A percentile compares a stretch with the other conserved stretches of the same genome.
phyloP scores from a whole-genome alignment of 35 echinoderm and acorn worm genomes.

The Apostichopus parvimensis region DNA sequence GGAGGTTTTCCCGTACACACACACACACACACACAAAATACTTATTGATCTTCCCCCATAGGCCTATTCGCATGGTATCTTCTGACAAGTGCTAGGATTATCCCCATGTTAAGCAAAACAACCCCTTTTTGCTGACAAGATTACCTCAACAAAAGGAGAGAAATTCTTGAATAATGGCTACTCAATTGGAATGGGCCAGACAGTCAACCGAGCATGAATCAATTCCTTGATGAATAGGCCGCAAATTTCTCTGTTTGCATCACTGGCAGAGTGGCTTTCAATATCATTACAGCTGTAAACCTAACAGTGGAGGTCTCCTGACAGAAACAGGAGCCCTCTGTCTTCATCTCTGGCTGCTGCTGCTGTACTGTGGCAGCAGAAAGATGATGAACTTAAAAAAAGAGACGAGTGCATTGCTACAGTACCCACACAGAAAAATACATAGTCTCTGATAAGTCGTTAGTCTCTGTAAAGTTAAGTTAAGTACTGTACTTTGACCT shows the following conservation, averaged over 20 bases:
- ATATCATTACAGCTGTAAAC: not conserved
- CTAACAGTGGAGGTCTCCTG: not conserved
- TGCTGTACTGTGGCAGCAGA: too few species aligned
- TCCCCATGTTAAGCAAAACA: not conserved
- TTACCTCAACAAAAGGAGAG: not conserved
- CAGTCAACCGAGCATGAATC: not conserved
- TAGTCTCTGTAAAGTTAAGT: too few species aligned
- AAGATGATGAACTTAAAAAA: too few species aligned
- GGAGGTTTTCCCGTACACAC: not conserved
- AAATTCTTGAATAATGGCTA: not conserved
- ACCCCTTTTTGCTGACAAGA: not conserved
- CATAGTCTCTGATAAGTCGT: too few species aligned
- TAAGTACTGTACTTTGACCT: too few species aligned
- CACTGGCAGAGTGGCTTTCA: not conserved
- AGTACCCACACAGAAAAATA: too few species aligned
- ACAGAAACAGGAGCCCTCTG: not conserved
- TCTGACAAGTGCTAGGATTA: not conserved
- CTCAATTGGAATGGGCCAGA: slow-evolving; percentile 2
- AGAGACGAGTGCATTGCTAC: too few species aligned
- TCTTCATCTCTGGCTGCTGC: too few species aligned
- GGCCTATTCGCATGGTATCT: not conserved
- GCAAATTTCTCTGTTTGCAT: not conserved
- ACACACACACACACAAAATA: not conserved
- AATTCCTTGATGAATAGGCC: not conserved
- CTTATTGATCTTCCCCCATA: not conserved